Percentiles rank a stretch among this genome's conserved stretches.
These are phyloP conservation scores for Chelonoidis abingdonii DNA, from an alignment of 2,113 vertebrate species.

Conservation along the genomic window DNA sequence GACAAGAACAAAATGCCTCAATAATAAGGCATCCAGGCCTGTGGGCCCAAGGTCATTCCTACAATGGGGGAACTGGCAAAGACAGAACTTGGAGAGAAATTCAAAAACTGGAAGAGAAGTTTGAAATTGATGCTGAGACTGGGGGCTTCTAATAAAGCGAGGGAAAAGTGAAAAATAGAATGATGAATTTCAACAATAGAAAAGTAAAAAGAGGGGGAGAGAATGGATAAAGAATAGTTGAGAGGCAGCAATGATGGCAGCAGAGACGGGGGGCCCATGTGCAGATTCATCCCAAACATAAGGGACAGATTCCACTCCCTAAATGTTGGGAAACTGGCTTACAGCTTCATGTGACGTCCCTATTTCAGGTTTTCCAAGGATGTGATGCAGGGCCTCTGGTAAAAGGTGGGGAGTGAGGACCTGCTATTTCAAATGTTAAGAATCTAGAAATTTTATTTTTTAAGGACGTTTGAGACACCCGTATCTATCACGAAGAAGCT, in stretches of 20 bases:
- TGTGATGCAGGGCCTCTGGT: accelerated
- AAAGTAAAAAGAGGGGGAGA: not conserved
- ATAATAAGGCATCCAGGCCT: no score
- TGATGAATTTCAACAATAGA: not conserved
- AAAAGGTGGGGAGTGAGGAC: not conserved
- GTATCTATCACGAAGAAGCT: not conserved
- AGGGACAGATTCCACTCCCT: not conserved
- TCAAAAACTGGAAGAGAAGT: not conserved
- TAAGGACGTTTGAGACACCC: not conserved
- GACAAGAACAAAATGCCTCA: no score
- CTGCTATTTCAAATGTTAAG: not conserved
- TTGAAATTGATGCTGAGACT: not conserved
- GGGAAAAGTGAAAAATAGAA: not conserved
- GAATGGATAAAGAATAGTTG: not conserved
- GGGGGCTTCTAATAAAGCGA: not conserved
- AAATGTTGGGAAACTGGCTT: not conserved
- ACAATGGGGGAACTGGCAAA: not conserved
- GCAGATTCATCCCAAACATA: not conserved
- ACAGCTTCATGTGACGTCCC: not conserved
- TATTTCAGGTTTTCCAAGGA: not conserved
- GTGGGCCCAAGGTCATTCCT: no score
- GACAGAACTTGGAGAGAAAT: not conserved
- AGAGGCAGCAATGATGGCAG: not conserved
- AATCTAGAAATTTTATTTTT: not conserved
- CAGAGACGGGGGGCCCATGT: not conserved